Percentiles rank a stretch among this genome's conserved stretches.
phyloP scores from a whole-genome alignment of 2,113 vertebrate genomes.

The Garra rufa region DNA sequence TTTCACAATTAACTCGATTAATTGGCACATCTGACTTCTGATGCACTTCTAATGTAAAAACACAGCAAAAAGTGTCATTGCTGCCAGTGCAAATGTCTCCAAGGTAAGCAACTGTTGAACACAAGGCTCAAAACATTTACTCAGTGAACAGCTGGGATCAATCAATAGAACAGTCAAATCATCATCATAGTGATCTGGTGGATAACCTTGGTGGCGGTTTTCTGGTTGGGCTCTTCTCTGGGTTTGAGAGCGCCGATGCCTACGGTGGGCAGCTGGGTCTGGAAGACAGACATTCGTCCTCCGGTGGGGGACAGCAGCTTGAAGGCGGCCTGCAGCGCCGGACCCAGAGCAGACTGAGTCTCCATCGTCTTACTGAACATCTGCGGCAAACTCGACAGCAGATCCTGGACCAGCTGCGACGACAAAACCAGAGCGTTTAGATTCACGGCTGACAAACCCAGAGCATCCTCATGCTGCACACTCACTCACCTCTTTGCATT shows the following conservation, averaged over 20 bases:
- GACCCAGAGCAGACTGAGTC: conserved; percentile 94
- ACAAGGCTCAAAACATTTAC: not conserved
- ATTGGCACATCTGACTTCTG: no score
- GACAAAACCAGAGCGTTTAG: no score
- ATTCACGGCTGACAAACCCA: not conserved
- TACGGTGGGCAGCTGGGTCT: conserved; percentile 92
- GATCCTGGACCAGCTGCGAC: conserved; percentile 90
- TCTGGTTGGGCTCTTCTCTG: conserved; percentile 92
- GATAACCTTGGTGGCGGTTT: conserved; percentile 87
- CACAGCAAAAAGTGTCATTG: not conserved
- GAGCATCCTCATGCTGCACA: no score
- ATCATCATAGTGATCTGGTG: not conserved
- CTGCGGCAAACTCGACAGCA: conserved; percentile 88
- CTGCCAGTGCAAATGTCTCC: not conserved
- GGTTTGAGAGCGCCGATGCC: conserved; percentile 89
- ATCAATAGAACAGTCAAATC: no score
- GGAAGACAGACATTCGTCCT: conserved; percentile 92
- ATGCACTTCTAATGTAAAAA: no score
- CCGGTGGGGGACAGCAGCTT: conserved; percentile 94
- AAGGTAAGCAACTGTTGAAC: not conserved
- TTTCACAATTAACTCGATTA: no score
- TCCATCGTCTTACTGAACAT: conserved; percentile 94
- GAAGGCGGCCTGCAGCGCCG: conserved; percentile 91
- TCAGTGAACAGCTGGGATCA: no score
- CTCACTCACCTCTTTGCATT: conserved; percentile 94